A percentile compares a stretch with the other conserved stretches of the same genome.
Evolutionary conservation across 37 sponge, comb jelly and placozoan genomes (phyloP).

Genomic region (Dysidea cf. avara): DNA sequence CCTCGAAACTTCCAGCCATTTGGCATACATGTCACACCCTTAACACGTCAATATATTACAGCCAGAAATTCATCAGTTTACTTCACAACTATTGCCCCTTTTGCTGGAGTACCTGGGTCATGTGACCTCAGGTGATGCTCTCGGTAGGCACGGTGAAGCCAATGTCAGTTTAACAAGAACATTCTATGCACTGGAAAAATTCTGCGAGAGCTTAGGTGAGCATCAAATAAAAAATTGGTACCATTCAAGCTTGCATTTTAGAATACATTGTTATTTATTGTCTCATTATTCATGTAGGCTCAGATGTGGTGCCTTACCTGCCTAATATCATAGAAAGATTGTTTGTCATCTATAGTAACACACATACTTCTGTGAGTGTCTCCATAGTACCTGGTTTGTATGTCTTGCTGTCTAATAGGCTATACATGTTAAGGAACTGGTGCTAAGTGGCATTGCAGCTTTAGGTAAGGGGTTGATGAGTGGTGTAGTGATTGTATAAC

Average conservation of each 20-base stretch:
- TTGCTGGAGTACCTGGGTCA: slow-evolving; percentile 72
- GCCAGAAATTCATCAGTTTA: slow-evolving; percentile 76
- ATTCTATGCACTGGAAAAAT: slow-evolving; percentile 94
- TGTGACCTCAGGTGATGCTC: slow-evolving; percentile 5
- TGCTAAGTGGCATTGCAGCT: slow-evolving; percentile 90
- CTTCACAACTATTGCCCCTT: slow-evolving; percentile 62
- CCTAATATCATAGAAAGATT: slow-evolving; percentile 71
- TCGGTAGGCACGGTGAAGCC: background rate
- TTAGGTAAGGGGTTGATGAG: slow-evolving; percentile 29
- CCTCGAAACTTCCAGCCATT: too few species aligned
- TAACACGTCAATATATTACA: too few species aligned
- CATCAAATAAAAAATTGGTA: too few species aligned
- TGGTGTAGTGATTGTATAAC: background rate
- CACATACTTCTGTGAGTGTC: slow-evolving; percentile 17
- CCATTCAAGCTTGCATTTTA: too few species aligned
- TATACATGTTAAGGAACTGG: slow-evolving; percentile 69
- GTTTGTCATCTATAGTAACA: slow-evolving; percentile 21
- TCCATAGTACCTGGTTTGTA: background rate
- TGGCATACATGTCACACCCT: too few species aligned
- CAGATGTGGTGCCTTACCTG: slow-evolving; percentile 63
- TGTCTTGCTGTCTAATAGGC: slow-evolving; percentile 23
- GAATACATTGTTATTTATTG: too few species aligned
- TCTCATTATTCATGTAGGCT: slow-evolving; percentile 18
- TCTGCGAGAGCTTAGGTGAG: slow-evolving; percentile 88
- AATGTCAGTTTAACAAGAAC: slow-evolving; percentile 61